Base-by-base conservation (phyloP, 2,888 invertebrate genomes). In the Himalopsyche tibetana region DNA sequence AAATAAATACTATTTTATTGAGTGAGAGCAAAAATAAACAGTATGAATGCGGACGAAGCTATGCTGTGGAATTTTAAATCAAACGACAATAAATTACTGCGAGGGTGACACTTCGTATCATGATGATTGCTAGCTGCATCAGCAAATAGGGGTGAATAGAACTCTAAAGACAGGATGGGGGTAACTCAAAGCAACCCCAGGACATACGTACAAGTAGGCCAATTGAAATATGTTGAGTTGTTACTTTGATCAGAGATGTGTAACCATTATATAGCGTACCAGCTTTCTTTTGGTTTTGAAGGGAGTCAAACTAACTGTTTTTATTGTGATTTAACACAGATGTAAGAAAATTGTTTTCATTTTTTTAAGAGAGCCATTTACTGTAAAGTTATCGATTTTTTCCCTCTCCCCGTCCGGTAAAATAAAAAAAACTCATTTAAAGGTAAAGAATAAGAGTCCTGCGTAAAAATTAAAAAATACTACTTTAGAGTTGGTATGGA, bases 191-290 rank as follows among this genome's bases (percentile, higher is more conserved):
- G 63, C 63, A 63, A 63, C 63, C 63, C 63, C 63, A 63, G 63
- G 19, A 63, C 63, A 63, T 63, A 19, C 63, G 63, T 63, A 63
- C 63, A 63, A 63, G 63, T 63, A 28, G 19, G 63, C 19, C 63
- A 63, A 63, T 63, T 63, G 63, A 63, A 63, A 63, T 63, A 11
- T 63, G 63, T 63, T 19, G 63, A 19, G 63, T 63, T 63, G 63
- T 1, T 63, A 63, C 63, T 63, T 63, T 28, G 4, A 9, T 19
- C 63, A 19, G 19, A 11, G 63, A 28, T 19, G 11, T 19, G 9
- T 19, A 63, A 63, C 63, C 63, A 28, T 63, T 63, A 4, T 51
- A 15, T 5, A 51, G 15, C 8, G 51, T 51, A 15, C 15, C 15
- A 15, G 15, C 4, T 15, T 42, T 42, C 28, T 28, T 28, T 28